Conservation (phyloP, 2,888 invertebrate species). For the Mesorhabditis sp. region DNA sequence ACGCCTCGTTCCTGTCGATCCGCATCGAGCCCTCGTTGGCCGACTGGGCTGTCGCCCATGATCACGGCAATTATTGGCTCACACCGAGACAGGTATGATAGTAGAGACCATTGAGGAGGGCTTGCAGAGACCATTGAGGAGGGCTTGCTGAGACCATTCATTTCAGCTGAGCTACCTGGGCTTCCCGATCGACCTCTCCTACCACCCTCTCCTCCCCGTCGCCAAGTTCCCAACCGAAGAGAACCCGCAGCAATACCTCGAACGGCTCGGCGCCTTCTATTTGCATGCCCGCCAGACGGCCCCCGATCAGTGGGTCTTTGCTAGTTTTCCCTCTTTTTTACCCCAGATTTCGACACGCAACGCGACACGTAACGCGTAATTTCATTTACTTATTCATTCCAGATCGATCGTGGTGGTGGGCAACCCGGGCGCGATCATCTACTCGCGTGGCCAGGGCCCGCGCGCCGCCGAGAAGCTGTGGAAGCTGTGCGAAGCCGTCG, state of each 20-base stretch:
- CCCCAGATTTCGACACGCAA: no score
- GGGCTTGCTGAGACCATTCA: background rate
- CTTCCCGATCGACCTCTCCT: background rate
- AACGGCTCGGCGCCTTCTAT: slow-evolving; percentile 4
- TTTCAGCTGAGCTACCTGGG: background rate
- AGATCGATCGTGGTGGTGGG: no score
- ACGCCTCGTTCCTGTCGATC: background rate
- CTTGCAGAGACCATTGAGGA: background rate
- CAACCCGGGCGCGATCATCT: no score
- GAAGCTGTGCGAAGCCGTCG: no score
- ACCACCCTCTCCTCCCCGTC: slow-evolving; percentile 1
- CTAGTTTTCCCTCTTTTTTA: background rate
- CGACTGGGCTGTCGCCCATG: background rate
- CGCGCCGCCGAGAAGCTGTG: no score
- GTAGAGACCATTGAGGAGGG: background rate
- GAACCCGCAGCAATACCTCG: background rate
- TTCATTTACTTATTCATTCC: no score
- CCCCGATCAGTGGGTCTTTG: background rate
- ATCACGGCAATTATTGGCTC: background rate
- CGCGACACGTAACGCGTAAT: no score
- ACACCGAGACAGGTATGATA: background rate
- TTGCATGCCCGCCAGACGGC: background rate
- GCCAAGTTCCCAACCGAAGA: background rate
- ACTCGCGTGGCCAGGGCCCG: no score
- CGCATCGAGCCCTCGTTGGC: background rate